A percentile compares a stretch with the other conserved stretches of the same genome.
phyloP scores from a whole-genome alignment of 2,888 invertebrate species.

The Miltochrista miniata region DNA sequence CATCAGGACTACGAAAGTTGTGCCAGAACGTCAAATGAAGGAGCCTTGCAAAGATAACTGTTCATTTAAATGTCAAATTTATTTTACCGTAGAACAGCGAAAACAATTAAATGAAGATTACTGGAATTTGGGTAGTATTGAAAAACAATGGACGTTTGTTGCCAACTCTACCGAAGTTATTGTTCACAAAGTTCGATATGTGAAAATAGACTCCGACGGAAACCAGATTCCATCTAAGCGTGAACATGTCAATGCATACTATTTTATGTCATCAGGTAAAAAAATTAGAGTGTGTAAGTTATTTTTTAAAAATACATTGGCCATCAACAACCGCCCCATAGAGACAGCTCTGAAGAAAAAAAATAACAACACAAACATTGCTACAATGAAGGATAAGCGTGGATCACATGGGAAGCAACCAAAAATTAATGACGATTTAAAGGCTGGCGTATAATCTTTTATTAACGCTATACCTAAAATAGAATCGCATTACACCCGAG shows the following conservation, averaged over 20 bases:
- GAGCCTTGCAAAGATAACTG: slow-evolving; percentile 9
- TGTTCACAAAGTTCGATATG: slow-evolving; percentile 8
- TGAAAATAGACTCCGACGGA: slow-evolving; percentile 10
- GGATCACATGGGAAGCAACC: slow-evolving; percentile 6
- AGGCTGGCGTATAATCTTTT: slow-evolving; percentile 5
- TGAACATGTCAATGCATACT: slow-evolving; percentile 11
- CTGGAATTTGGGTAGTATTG: slow-evolving; percentile 10
- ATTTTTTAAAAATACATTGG: slow-evolving; percentile 21
- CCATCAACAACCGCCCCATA: too few species aligned
- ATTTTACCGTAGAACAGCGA: slow-evolving; percentile 7
- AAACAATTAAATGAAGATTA: slow-evolving; percentile 5
- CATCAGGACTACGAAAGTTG: slow-evolving; percentile 3
- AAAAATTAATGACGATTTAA: slow-evolving; percentile 9
- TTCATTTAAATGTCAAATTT: slow-evolving; percentile 10
- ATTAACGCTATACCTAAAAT: slow-evolving; percentile 16
- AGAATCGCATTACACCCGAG: too few species aligned
- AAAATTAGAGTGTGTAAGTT: slow-evolving; percentile 18
- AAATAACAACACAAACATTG: slow-evolving; percentile 28
- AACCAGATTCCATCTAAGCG: slow-evolving; percentile 9
- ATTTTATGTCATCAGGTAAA: slow-evolving; percentile 10
- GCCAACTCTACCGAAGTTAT: slow-evolving; percentile 2
- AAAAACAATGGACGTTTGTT: slow-evolving; percentile 4
- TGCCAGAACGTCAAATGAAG: slow-evolving; percentile 3
- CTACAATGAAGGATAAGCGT: slow-evolving; percentile 24
- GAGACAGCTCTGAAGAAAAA: slow-evolving; percentile 25